Evolutionary conservation across 2,888 invertebrate genomes (phyloP).

Genomic region (Lochmaea crataegi): DNA sequence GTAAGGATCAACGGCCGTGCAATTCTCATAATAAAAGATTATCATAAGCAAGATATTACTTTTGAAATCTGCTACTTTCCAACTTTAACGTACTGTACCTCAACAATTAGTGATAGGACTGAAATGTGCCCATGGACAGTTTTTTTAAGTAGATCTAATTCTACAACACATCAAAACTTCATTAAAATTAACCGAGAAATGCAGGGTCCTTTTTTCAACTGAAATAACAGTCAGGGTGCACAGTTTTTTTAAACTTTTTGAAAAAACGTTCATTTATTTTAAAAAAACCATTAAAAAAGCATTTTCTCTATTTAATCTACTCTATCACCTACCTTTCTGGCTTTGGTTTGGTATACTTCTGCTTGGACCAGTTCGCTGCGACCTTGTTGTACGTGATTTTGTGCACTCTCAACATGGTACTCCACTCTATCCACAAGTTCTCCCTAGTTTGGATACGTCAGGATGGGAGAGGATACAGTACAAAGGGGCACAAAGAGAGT

Average conservation of each 20-base stretch:
- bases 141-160: no score
- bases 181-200: no score
- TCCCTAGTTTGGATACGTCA: constrained; percentile 71
- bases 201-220: no score
- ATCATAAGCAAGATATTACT: no score
- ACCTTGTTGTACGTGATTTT: constrained; percentile 85
- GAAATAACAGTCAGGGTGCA: no score
- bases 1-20: no score
- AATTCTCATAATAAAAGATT: no score
- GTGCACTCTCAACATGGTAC: constrained; percentile 89
- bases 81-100: no score
- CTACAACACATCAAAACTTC: no score
- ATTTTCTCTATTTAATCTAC: constrained; percentile 22
- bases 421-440: constrained; percentile 95
- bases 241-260: background rate
- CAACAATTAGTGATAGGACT: no score
- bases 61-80: no score
- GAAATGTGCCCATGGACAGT: no score
- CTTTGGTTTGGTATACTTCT: constrained; percentile 85
- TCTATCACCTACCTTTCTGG: constrained; percentile 82
- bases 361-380: constrained; percentile 83
- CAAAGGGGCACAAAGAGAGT: constrained; percentile 47
- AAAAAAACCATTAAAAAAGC: background rate
- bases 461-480: constrained; percentile 41
- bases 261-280: background rate